These are phyloP conservation scores for Microtus ochrogaster DNA, from an alignment of 2,113 vertebrate species.

Conservation along the genomic window DNA sequence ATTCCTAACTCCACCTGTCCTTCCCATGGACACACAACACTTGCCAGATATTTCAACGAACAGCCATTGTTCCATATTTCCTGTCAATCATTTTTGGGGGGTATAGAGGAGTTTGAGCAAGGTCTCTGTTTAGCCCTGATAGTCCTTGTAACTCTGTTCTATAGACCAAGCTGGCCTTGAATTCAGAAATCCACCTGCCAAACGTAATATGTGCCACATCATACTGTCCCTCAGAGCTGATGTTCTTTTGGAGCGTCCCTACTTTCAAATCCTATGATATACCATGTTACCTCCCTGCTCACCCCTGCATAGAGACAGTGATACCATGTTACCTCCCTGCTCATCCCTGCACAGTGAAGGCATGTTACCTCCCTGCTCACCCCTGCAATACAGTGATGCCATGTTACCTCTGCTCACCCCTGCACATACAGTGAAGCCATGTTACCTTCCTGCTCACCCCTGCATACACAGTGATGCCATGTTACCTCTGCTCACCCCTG, in stretches of 20 bases:
- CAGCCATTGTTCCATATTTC: not conserved
- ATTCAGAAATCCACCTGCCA: not conserved
- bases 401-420: not conserved
- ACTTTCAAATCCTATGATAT: constrained; percentile 8
- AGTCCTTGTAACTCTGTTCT: not conserved
- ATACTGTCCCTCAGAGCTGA: not conserved
- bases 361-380: not conserved
- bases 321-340: not conserved
- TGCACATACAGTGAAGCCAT: not conserved
- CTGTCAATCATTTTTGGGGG: not conserved
- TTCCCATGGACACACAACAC: not conserved
- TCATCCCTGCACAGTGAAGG: not conserved
- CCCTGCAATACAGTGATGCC: not conserved
- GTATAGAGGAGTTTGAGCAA: not conserved
- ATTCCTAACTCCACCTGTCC: not conserved
- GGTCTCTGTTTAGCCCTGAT: not conserved
- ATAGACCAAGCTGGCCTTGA: not conserved
- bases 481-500: not conserved
- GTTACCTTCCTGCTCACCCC: not conserved
- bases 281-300: not conserved
- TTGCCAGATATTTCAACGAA: not conserved
- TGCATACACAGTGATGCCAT: not conserved
- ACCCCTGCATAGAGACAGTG: not conserved
- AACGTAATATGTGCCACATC: constrained; percentile 29
- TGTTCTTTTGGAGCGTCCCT: not conserved